These are phyloP conservation scores for Eupithecia subfuscata DNA, from an alignment of 2,888 invertebrate species.

Conservation along the genomic window DNA sequence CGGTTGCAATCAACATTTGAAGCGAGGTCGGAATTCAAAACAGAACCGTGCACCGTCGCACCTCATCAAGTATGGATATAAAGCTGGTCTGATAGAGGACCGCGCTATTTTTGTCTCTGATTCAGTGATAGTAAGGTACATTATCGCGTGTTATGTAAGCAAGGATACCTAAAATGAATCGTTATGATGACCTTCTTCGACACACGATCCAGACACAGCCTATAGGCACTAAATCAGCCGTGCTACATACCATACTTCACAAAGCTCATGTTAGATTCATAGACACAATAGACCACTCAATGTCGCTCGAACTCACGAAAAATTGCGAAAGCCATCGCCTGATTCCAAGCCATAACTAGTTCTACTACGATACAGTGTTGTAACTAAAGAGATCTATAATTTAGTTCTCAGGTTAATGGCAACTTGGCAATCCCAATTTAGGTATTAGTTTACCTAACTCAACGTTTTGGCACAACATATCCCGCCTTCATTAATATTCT, in stretches of 20 bases:
- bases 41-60: slow-evolving; percentile 42
- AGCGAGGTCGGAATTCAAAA: slow-evolving; percentile 57
- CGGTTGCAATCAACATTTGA: slow-evolving; percentile 48
- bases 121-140: slow-evolving; percentile 42
- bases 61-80: slow-evolving; percentile 39
- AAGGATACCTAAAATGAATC: slow-evolving; percentile 39
- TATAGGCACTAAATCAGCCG: slow-evolving; percentile 20
- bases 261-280: slow-evolving; percentile 58
- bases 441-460: slow-evolving; percentile 18
- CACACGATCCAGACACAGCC: slow-evolving; percentile 66
- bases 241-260: slow-evolving; percentile 34
- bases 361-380: slow-evolving; percentile 47
- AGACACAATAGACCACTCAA: slow-evolving; percentile 72
- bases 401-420: slow-evolving; percentile 40
- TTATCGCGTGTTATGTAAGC: slow-evolving; percentile 32
- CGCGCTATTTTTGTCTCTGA: slow-evolving; percentile 43
- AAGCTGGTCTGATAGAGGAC: slow-evolving; percentile 38
- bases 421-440: slow-evolving; percentile 23
- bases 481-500: slow-evolving; percentile 11
- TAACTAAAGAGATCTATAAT: slow-evolving; percentile 51
- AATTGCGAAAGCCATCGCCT: slow-evolving; percentile 72
- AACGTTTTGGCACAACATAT: slow-evolving; percentile 12
- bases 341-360: slow-evolving; percentile 49
- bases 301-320: slow-evolving; percentile 74
- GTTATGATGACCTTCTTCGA: slow-evolving; percentile 62